Evolutionary conservation across 2,113 vertebrate genomes (phyloP).

Genomic region (Nyctereutes procyonoides): DNA sequence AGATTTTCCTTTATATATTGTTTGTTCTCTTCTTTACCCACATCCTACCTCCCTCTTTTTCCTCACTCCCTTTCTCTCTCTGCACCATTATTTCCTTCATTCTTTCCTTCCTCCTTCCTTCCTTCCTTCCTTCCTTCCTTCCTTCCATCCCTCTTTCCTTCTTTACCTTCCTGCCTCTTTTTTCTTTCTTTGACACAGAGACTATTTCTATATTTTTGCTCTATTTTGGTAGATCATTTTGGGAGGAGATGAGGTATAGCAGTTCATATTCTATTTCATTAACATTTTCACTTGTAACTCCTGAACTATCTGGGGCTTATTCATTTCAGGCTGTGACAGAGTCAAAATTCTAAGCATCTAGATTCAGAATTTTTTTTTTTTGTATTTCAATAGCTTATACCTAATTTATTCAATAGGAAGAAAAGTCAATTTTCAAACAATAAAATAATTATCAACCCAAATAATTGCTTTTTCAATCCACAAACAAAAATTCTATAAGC

Average conservation of each 20-base stretch:
- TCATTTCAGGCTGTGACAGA: background rate
- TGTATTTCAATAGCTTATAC: background rate
- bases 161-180: background rate
- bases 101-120: too few species aligned
- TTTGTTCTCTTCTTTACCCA: background rate
- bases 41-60: background rate
- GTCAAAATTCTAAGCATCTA: background rate
- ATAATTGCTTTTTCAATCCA: constrained; percentile 14
- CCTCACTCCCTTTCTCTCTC: background rate
- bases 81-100: too few species aligned
- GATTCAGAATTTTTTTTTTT: background rate
- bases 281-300: background rate
- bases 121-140: background rate
- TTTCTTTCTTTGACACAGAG: background rate
- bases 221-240: background rate
- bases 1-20: background rate
- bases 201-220: background rate
- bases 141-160: background rate
- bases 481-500: background rate
- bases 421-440: constrained; percentile 45
- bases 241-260: background rate
- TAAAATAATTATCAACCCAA: constrained; percentile 9
- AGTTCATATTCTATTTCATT: background rate
- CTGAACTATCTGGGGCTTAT: background rate
- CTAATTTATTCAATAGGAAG: background rate